Conservation (phyloP, 2,888 invertebrate genomes). For the Eupithecia exiguata region DNA sequence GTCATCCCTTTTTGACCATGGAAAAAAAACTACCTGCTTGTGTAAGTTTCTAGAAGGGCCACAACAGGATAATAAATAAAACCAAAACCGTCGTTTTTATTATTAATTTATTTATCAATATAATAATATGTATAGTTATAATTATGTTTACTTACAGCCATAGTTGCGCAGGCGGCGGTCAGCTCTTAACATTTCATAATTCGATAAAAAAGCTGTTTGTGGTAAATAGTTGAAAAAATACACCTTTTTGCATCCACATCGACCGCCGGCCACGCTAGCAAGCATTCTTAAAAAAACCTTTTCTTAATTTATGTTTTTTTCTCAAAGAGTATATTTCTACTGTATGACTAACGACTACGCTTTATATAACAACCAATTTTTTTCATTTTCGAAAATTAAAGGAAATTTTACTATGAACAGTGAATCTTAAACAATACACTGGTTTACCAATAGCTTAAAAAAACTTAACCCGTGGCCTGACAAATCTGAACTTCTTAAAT, state of each 20-base stretch:
- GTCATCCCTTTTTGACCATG: too few species aligned
- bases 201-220: constrained; percentile 48
- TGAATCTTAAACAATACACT: constrained; percentile 36
- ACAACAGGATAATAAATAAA: constrained; percentile 48
- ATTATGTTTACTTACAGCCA: constrained; percentile 83
- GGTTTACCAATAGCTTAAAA: constrained; percentile 40
- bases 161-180: constrained; percentile 56
- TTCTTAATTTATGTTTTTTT: constrained; percentile 59
- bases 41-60: too few species aligned
- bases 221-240: constrained; percentile 55
- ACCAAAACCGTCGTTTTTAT: constrained; percentile 67
- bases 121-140: constrained; percentile 77
- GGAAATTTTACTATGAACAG: constrained; percentile 49
- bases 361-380: constrained; percentile 74
- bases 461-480: constrained; percentile 3
- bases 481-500: constrained; percentile 44
- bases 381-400: constrained; percentile 43
- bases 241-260: constrained; percentile 48
- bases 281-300: constrained; percentile 68
- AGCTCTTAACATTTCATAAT: constrained; percentile 30
- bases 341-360: constrained; percentile 56
- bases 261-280: constrained; percentile 54
- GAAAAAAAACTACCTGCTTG: too few species aligned
- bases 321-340: constrained; percentile 52
- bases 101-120: constrained; percentile 84